Conservation (phyloP, 2,888 invertebrate species). For the Glyphotaelius pellucidus region DNA sequence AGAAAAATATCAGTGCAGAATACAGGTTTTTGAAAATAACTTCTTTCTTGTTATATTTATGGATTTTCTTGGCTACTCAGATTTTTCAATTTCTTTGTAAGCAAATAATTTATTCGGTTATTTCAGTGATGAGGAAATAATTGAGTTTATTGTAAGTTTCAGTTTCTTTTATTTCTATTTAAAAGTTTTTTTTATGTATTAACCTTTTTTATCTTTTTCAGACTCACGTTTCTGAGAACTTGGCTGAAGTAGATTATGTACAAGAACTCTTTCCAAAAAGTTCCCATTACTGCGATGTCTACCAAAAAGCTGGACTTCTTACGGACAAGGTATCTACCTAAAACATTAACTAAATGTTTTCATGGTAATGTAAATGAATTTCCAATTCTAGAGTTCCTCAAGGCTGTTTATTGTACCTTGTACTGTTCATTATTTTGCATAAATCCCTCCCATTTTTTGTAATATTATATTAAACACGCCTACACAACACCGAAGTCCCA, state of each 20-base stretch:
- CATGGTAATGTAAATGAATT: background rate
- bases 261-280: conserved; percentile 77
- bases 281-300: conserved; percentile 85
- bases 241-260: conserved; percentile 83
- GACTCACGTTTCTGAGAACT: conserved; percentile 92
- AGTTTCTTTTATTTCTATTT: background rate
- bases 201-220: conserved; percentile 71
- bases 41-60: background rate
- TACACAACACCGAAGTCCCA: background rate
- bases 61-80: background rate
- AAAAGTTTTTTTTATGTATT: background rate
- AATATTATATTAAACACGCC: background rate
- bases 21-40: conserved; percentile 80
- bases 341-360: background rate
- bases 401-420: background rate
- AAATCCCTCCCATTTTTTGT: background rate
- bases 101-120: background rate
- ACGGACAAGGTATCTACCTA: conserved; percentile 81
- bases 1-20: conserved; percentile 80
- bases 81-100: background rate
- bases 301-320: conserved; percentile 85
- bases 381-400: background rate
- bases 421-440: background rate
- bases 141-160: too few relatives aligned
- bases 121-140: background rate